Conservation (phyloP, 2,113 vertebrate genomes). For the Megatriorchis doriae region DNA sequence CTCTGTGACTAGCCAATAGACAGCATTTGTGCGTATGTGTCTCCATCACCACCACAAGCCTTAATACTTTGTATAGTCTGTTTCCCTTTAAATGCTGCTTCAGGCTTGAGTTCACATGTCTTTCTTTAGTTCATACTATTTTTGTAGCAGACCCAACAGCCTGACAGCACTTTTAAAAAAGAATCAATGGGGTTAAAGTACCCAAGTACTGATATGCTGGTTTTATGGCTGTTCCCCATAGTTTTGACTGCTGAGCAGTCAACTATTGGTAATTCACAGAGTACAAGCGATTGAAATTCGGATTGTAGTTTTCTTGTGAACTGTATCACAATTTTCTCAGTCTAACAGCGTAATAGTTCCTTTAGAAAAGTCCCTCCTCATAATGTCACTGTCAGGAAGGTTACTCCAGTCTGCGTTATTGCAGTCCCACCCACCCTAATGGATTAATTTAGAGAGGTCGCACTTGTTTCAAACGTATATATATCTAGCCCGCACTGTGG, state of each 20-base stretch:
- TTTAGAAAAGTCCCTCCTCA: not conserved
- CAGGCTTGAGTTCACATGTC: conserved; percentile 54
- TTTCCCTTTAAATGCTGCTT: conserved; percentile 59
- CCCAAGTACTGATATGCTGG: not conserved
- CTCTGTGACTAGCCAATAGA: not conserved
- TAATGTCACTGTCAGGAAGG: not conserved
- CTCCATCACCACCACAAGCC: conserved; percentile 11
- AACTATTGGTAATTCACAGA: not conserved
- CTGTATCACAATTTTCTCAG: not conserved
- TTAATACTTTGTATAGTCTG: conserved; percentile 26
- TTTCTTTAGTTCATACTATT: conserved; percentile 48
- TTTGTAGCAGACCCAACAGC: conserved; percentile 51
- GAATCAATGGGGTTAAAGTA: conserved; percentile 37
- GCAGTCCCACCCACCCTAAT: not conserved
- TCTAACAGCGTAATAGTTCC: not conserved
- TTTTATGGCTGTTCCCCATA: conserved; percentile 20
- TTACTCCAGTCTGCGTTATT: not conserved
- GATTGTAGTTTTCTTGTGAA: not conserved
- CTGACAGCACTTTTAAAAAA: conserved; percentile 49
- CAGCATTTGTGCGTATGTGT: not conserved
- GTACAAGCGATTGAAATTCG: not conserved
- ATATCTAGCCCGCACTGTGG: not conserved
- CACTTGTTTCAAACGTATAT: not conserved
- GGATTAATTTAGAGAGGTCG: not conserved
- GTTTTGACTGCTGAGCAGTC: conserved; percentile 33